Conservation (phyloP, 1,140 invertebrate genomes). For the Caerostris darwini region DNA sequence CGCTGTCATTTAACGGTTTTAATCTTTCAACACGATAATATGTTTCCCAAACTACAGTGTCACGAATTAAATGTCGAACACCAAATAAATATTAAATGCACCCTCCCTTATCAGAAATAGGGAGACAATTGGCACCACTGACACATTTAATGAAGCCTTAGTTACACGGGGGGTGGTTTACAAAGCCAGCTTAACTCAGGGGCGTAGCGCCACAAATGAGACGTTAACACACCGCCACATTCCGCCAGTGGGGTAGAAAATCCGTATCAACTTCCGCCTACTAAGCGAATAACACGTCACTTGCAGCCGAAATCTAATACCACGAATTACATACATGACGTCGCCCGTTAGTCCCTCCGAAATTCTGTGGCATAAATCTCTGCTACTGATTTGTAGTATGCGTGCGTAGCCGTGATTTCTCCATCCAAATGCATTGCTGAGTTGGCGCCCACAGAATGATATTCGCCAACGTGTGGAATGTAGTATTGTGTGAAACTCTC, state of each 20-base stretch:
- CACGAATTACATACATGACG: constrained; percentile 26
- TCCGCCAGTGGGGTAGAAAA: constrained; percentile 53
- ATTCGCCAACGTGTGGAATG: not conserved
- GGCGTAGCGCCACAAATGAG: constrained; percentile 32
- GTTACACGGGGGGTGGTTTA: not conserved
- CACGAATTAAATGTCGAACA: not conserved
- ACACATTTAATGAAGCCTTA: constrained; percentile 25
- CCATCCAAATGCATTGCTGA: constrained; percentile 32
- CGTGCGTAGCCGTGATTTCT: constrained; percentile 43
- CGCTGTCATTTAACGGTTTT: too few species aligned
- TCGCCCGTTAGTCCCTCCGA: not conserved
- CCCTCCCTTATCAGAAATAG: not conserved
- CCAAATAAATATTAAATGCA: constrained; percentile 24
- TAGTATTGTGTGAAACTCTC: not conserved
- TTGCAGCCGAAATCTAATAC: constrained; percentile 62
- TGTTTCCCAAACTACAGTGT: too few species aligned
- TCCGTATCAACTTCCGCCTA: constrained; percentile 61
- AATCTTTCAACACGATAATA: too few species aligned
- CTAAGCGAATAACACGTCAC: constrained; percentile 67
- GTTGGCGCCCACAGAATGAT: not conserved
- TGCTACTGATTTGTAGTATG: constrained; percentile 46
- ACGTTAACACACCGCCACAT: constrained; percentile 20
- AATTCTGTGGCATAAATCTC: constrained; percentile 50
- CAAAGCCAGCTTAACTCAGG: not conserved
- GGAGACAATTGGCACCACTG: not conserved